phyloP scores from a whole-genome alignment of 2,888 invertebrate species.

The Tridacna gigas region DNA sequence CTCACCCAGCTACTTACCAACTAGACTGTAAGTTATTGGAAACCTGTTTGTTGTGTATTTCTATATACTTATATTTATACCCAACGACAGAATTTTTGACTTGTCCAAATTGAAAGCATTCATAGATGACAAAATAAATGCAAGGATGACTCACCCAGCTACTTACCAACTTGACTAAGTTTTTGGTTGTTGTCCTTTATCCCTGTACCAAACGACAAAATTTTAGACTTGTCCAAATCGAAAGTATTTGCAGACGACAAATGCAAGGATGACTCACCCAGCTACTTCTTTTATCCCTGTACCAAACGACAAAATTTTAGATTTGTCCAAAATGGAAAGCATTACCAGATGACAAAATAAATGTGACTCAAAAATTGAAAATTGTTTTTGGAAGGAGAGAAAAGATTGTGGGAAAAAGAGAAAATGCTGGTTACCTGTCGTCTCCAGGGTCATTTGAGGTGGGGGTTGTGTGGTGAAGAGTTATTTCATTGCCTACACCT shows the following conservation, averaged over 20 bases:
- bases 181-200: background rate
- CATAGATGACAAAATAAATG: background rate
- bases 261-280: constrained; percentile 97
- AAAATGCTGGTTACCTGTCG: background rate
- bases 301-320: background rate
- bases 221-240: background rate
- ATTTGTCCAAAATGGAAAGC: background rate
- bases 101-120: background rate
- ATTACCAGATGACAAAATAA: no score
- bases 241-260: background rate
- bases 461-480: no score
- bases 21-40: constrained; percentile 92
- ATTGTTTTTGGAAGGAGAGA: background rate
- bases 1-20: constrained; percentile 97
- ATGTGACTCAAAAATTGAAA: background rate
- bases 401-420: background rate
- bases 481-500: no score
- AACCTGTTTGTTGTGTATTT: background rate
- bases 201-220: background rate
- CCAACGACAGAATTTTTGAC: background rate
- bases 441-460: no score
- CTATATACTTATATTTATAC: background rate
- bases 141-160: constrained; percentile 98
- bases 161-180: constrained; percentile 95
- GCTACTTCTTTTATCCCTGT: background rate